These are phyloP conservation scores for Pseudolaguvia tuberculata DNA, from an alignment of 2,113 vertebrate genomes.

Conservation along the genomic window DNA sequence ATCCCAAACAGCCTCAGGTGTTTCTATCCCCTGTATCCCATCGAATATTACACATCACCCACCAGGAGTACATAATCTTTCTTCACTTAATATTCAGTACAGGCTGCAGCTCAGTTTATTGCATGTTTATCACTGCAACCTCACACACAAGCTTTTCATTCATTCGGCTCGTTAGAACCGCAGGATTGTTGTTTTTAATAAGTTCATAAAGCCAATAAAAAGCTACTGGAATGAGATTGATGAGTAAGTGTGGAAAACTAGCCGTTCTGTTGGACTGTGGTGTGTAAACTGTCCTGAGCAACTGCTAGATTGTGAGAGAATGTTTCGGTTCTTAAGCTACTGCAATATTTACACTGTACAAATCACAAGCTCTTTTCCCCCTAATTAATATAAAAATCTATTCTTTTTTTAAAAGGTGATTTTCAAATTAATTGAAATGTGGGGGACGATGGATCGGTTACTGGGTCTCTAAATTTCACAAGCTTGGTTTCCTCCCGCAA, in stretches of 20 bases:
- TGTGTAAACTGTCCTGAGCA: neutral
- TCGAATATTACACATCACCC: conserved; percentile 31
- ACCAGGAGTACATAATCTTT: conserved; percentile 23
- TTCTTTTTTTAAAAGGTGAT: neutral
- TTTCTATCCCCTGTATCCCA: conserved; percentile 30
- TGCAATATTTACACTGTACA: neutral
- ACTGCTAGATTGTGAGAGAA: neutral
- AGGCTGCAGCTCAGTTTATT: neutral
- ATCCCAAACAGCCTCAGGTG: conserved; percentile 17
- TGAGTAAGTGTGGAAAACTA: neutral
- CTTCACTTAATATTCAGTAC: neutral
- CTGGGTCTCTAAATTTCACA: neutral
- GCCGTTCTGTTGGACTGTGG: neutral
- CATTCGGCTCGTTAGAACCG: neutral
- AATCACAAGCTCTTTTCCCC: no score
- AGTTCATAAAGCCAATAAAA: neutral
- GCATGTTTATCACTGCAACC: neutral
- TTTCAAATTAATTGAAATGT: neutral
- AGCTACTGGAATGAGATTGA: neutral
- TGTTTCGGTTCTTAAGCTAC: neutral
- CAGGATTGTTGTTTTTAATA: neutral
- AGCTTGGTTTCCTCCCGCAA: neutral
- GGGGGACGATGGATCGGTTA: neutral
- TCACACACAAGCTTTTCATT: neutral
- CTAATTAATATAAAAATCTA: no score